Evolutionary conservation across 2,888 invertebrate genomes (phyloP), one percentile per base, ranked within the genome.

Genomic region (Endotricha flammealis): DNA sequence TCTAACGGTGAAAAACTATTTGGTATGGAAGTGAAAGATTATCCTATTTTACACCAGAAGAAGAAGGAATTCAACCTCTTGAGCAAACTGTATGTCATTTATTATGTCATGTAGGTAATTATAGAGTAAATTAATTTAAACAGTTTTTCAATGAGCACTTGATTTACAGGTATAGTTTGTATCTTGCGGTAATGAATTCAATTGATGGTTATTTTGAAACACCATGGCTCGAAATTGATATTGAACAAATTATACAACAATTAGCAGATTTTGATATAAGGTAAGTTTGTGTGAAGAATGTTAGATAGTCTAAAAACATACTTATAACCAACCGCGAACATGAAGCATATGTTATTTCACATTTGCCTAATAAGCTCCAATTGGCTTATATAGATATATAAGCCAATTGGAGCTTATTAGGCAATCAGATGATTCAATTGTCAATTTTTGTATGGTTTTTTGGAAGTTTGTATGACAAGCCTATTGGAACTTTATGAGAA

Each of bases 181-280:
- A 96, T 76, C 88, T 95, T 51, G 89, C 92, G 55, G 96, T 97
- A 0, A 92, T 95, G 86, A 92, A 92, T 55, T 93, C 94, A 2
- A 94, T 97, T 36, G 93, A 95, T 59, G 93, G 94, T 1, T 97
- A 96, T 66, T 95, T 90, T 57, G 95, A 95, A 64, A 91, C 95
- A 39, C 88, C 92, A 0, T 97, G 96, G 96, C 77, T 81, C 4
- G 93, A 94, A 38, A 91, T 97, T 36, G 92, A 96, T 66, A 95
- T 94, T 50, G 94, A 95, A 57, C 88, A 89, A 36, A 96, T 97
- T 43, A 91, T 92, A 41, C 77, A 89, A 0, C 95, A 96, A 64
- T 74, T 97, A 33, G 78, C 89, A 7, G 96, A 97, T 29, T 97
- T 96, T 65, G 95, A 96, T 76, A 82, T 92, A 50, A 92, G 91